phyloP scores from a whole-genome alignment of 1,140 invertebrate species.

The Drosophila orena region DNA sequence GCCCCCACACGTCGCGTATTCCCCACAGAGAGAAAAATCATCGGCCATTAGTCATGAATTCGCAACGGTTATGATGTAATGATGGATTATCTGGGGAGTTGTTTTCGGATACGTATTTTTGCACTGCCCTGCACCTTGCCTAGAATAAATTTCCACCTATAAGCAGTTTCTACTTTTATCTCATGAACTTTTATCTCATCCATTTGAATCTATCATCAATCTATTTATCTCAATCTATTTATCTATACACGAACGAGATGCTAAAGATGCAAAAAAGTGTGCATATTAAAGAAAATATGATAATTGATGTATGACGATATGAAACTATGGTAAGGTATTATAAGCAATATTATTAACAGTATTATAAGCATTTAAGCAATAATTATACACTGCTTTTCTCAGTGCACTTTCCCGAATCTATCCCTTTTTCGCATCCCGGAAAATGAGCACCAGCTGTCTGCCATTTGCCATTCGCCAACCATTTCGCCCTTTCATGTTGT shows the following conservation, averaged over 20 bases:
- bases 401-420: not conserved
- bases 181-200: too few species aligned
- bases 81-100: not conserved
- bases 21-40: constrained; percentile 19
- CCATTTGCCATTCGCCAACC: constrained; percentile 1
- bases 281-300: too few species aligned
- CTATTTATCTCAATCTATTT: too few species aligned
- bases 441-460: constrained; percentile 42
- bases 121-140: not conserved
- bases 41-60: not conserved
- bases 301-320: too few species aligned
- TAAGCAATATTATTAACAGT: too few species aligned
- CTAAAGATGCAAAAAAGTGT: too few species aligned
- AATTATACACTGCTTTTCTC: not conserved
- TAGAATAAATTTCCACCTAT: not conserved
- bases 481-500: constrained; percentile 19
- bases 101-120: constrained; percentile 1
- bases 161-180: not conserved
- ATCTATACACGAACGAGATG: too few species aligned
- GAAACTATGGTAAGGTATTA: too few species aligned
- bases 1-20: constrained; percentile 19
- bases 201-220: too few species aligned
- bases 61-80: not conserved
- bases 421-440: constrained; percentile 41
- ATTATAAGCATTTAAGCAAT: too few species aligned